Base-by-base conservation (phyloP, 2,888 invertebrate genomes). In the Cartodere bifasciata region DNA sequence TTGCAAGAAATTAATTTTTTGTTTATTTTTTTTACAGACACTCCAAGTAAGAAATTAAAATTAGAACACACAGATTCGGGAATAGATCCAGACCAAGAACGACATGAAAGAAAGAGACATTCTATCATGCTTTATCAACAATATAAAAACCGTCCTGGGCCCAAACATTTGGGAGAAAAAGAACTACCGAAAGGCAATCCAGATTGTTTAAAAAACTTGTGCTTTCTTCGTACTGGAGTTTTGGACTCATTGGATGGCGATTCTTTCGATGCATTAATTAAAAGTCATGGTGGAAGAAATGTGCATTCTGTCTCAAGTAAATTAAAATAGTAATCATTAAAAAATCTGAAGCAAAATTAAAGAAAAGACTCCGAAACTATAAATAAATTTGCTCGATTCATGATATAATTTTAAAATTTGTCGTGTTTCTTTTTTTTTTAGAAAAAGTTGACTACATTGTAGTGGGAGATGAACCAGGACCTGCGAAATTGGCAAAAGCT, bases 201-300 rank as follows among this genome's bases (percentile, higher is more conserved):
- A 10, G 65, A 75, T 50, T 86, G 86, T 50, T 59, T 87, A 2
- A 68, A 68, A 29, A 74, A 79, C 30, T 60, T 74, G 32, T 73
- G 71, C 3, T 85, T 87, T 49, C 54, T 86, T 4, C 60, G 88
- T 29, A 91, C 90, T 21, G 94, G 91, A 16, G 80, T 91, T 2
- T 61, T 90, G 25, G 90, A 92, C 49, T 88, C 88, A 10, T 64
- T 92, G 42, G 87, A 88, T 46, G 68, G 83, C 9, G 84, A 87
- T 4, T 87, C 88, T 47, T 72, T 80, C 3, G 68, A 70, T 17
- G 70, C 69, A 1, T 63, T 87, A 4, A 73, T 92, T 9, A 73
- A 72, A 33, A 73, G 76, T 42, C 81, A 81, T 55, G 88, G 91
- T 1, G 94, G 91, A 1, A 71, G 74, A 50, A 68, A 83, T 2